These are phyloP conservation scores for Acleris laterana DNA, from an alignment of 2,888 invertebrate genomes.

Conservation along the genomic window DNA sequence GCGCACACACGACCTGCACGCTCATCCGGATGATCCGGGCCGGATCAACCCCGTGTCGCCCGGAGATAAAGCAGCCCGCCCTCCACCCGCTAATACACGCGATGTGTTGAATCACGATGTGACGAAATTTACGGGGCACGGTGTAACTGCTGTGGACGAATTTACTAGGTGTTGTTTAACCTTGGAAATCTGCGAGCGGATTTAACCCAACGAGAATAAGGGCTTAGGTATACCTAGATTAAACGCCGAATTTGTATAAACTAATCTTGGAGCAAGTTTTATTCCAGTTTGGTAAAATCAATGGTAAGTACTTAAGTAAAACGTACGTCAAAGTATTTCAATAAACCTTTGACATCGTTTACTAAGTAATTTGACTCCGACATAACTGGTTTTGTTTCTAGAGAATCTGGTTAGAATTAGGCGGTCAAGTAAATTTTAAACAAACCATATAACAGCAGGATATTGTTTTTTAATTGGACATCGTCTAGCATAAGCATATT, in stretches of 20 bases:
- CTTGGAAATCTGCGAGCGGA: no score
- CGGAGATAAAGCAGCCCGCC: slow-evolving; percentile 70
- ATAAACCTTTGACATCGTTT: no score
- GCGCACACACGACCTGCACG: slow-evolving; percentile 56
- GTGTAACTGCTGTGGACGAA: no score
- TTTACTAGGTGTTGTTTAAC: no score
- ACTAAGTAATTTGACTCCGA: not conserved
- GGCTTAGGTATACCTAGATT: no score
- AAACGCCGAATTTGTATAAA: no score
- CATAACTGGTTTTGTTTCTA: not conserved
- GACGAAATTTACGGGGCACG: slow-evolving; percentile 27
- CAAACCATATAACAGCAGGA: slow-evolving; percentile 44
- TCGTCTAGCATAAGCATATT: slow-evolving; percentile 41
- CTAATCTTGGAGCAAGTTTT: no score
- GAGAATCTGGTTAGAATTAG: slow-evolving; percentile 7
- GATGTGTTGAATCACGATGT: slow-evolving; percentile 25
- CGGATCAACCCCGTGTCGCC: slow-evolving; percentile 79
- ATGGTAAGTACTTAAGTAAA: no score
- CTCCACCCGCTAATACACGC: slow-evolving; percentile 30
- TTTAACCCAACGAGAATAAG: no score
- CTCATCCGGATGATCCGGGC: slow-evolving; percentile 79
- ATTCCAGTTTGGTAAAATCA: no score
- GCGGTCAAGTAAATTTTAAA: slow-evolving; percentile 19
- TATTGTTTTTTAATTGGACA: slow-evolving; percentile 57
- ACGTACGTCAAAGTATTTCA: no score